These are phyloP conservation scores for Didymodactylos carnosus DNA, from an alignment of 2,888 invertebrate genomes.

Conservation along the genomic window DNA sequence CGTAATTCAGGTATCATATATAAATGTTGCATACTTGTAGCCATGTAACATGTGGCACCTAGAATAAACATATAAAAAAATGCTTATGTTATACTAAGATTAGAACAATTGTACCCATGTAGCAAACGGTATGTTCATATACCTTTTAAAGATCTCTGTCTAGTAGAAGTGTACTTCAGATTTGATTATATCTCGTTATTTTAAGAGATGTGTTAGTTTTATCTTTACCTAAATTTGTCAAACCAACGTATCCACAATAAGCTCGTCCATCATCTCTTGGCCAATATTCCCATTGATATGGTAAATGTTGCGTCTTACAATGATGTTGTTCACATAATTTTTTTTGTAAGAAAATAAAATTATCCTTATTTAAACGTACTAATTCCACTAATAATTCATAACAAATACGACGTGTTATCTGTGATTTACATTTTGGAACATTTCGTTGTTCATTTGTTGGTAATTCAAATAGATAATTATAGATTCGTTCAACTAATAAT, in stretches of 20 bases:
- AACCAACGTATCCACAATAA: slow-evolving; percentile 49
- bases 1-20: slow-evolving; percentile 90
- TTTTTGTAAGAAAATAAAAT: slow-evolving; percentile 61
- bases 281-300: slow-evolving; percentile 79
- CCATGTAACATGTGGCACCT: slow-evolving; percentile 95
- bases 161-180: no score
- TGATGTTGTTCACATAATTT: slow-evolving; percentile 61
- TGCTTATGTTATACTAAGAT: no score
- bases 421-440: slow-evolving; percentile 10
- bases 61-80: no score
- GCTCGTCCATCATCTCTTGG: slow-evolving; percentile 81
- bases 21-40: slow-evolving; percentile 83
- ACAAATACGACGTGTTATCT: slow-evolving; percentile 5
- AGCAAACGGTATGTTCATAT: no score
- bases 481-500: not conserved
- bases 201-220: no score
- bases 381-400: slow-evolving; percentile 40
- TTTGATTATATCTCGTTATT: no score
- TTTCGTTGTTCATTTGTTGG: not conserved
- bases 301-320: not conserved
- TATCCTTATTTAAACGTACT: slow-evolving; percentile 60
- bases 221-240: slow-evolving; percentile 12
- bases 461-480: not conserved
- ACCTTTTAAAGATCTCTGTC: no score
- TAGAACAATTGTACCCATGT: no score